Conservation (phyloP, 2,888 invertebrate genomes). For the Drosophila peninsularis region DNA sequence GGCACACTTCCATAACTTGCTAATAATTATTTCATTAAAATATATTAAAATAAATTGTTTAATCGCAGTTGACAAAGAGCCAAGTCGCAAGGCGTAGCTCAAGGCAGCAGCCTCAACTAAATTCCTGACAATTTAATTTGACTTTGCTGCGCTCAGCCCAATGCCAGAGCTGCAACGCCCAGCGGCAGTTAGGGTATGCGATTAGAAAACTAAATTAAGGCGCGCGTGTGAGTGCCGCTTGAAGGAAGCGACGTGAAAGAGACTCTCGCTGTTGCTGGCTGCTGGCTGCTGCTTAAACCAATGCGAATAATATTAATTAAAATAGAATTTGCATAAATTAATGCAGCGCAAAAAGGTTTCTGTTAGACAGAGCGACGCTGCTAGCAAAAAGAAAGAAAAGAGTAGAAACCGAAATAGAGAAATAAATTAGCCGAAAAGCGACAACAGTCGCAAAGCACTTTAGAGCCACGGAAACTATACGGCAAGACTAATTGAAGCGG, state of each 20-base stretch:
- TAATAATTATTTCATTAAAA: constrained; percentile 1
- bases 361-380: constrained; percentile 78
- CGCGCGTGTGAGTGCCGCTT: constrained; percentile 57
- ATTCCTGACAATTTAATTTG: background rate
- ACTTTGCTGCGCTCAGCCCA: background rate
- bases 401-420: background rate
- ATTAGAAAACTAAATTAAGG: constrained; percentile 69
- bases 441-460: background rate
- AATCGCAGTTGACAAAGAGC: background rate
- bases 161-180: constrained; percentile 1
- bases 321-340: constrained; percentile 79
- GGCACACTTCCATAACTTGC: background rate
- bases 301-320: constrained; percentile 73
- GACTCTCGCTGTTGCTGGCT: constrained; percentile 36
- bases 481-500: background rate
- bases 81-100: background rate
- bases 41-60: background rate
- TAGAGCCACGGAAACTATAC: background rate
- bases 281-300: constrained; percentile 34
- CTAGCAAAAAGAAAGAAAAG: constrained; percentile 13
- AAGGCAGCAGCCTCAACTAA: background rate
- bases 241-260: constrained; percentile 63
- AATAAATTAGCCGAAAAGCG: constrained; percentile 1
- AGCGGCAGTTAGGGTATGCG: constrained; percentile 43
- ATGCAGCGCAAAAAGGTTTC: constrained; percentile 59